Base-by-base conservation (phyloP, 2,888 invertebrate genomes). In the Nowickia ferox region DNA sequence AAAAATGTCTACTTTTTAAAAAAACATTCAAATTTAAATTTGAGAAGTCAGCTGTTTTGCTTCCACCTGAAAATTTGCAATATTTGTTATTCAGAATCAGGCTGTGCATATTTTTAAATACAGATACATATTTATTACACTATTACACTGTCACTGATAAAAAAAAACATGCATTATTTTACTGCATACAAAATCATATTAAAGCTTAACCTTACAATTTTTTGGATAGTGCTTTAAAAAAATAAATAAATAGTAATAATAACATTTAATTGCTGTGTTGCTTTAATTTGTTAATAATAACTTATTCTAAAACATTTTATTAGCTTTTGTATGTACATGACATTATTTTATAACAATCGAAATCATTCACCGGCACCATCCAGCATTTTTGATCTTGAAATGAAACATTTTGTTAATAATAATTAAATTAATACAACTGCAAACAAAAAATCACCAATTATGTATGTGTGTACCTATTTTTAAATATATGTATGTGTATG, bases 361-460 rank as follows among this genome's bases (percentile, higher is more conserved):
- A 65, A 4, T 53, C 61, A 59, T 44, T 59, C 61, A 69, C 72
- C 19, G 9, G 11, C 57, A 66, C 66, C 61, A 15, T 10, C 57
- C 42, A 55, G 38, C 44, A 68, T 22, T 51, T 69, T 11, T 55
- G 46, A 69, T 57, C 65, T 79, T 68, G 51, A 11, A 40, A 51
- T 13, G 38, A 59, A 68, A 75, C 13, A 74, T 75, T 83, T 69
- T 80, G 77, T 84, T 80, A 72, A 77, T 81, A 78, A 86, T 72
- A 55, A 59, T 63, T 46, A 42, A 69, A 68, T 61, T 65, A 69
- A 63, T 22, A 69, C 6, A 30, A 30, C 22, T 76, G 65, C 71
- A 71, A 81, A 71, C 44, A 80, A 87, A 86, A 87, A 87, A 87
- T 87, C 86, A 87, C 86, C 86, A 87, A 87, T 87, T 87, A 81